A percentile compares a stretch with the other conserved stretches of the same genome.
These are phyloP conservation scores for Drosophila ironensis DNA, from an alignment of 1,140 invertebrate species.

Conservation along the genomic window DNA sequence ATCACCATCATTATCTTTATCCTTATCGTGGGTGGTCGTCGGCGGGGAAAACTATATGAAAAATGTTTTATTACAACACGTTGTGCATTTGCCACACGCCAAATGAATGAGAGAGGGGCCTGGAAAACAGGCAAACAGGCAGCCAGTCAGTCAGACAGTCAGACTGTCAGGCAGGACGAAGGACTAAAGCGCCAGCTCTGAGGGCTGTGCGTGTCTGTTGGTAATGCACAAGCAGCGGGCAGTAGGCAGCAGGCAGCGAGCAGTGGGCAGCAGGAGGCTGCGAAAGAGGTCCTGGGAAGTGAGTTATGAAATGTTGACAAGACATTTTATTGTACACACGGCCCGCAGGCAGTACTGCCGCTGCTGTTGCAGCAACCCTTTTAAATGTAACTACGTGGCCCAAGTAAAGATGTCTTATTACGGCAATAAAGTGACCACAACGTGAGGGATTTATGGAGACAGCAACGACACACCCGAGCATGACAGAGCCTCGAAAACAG, in stretches of 20 bases:
- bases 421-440: slow-evolving; percentile 64
- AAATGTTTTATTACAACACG: slow-evolving; percentile 70
- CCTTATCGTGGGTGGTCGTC: slow-evolving; percentile 6
- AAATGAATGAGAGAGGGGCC: slow-evolving; percentile 62
- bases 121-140: slow-evolving; percentile 68
- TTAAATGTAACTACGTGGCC: slow-evolving; percentile 41
- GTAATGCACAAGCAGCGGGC: slow-evolving; percentile 60
- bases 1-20: slow-evolving; percentile 26
- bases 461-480: not conserved
- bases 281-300: slow-evolving; percentile 24
- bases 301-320: slow-evolving; percentile 80
- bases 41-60: slow-evolving; percentile 57
- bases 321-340: slow-evolving; percentile 71
- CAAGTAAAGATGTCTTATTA: slow-evolving; percentile 68
- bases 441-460: slow-evolving; percentile 23
- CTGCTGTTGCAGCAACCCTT: slow-evolving; percentile 53
- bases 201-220: slow-evolving; percentile 63
- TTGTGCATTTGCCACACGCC: slow-evolving; percentile 59
- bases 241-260: not conserved
- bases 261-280: not conserved
- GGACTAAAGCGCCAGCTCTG: too few species aligned
- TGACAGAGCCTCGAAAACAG: not conserved
- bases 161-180: slow-evolving; percentile 15
- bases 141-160: slow-evolving; percentile 54
- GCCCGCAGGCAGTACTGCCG: slow-evolving; percentile 28